Percentiles rank a stretch among this genome's conserved stretches.
Evolutionary conservation across 2,113 vertebrate species (phyloP).

Genomic region (Rhynchomys soricoides): DNA sequence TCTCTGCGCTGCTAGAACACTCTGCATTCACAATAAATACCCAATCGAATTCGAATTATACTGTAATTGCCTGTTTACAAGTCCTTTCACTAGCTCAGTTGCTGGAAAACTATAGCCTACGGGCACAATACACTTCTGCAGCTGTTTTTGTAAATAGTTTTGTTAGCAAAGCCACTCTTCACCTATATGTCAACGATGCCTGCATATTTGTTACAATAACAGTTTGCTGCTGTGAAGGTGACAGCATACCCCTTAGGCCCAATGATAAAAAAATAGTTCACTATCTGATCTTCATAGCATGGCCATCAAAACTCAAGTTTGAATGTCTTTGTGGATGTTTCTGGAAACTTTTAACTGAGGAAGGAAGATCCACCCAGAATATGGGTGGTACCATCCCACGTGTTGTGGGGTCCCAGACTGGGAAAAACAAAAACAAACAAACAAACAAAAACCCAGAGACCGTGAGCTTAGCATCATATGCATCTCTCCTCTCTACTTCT

Average conservation of each 20-base stretch:
- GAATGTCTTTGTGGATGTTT: neutral
- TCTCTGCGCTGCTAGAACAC: neutral
- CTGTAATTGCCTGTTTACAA: neutral
- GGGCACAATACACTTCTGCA: neutral
- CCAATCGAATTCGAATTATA: too few species aligned
- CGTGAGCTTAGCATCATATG: neutral
- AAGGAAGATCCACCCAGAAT: neutral
- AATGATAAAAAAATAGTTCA: neutral
- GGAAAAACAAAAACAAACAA: neutral
- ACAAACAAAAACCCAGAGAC: too few species aligned
- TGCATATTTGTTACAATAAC: neutral
- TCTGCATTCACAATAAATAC: neutral
- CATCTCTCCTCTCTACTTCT: neutral
- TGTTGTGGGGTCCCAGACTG: neutral
- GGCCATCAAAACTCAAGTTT: neutral
- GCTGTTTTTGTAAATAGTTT: neutral
- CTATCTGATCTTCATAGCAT: neutral
- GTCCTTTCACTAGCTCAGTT: neutral
- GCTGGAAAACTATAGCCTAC: neutral
- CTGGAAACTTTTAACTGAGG: neutral
- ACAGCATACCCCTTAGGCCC: rapidly evolving
- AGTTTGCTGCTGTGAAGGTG: neutral
- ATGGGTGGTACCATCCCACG: neutral
- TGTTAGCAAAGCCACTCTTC: neutral
- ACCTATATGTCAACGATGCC: neutral